Evolutionary conservation across 1,140 invertebrate species (phyloP), one percentile per base, ranked within the genome.

Genomic region (Cepaea nemoralis): DNA sequence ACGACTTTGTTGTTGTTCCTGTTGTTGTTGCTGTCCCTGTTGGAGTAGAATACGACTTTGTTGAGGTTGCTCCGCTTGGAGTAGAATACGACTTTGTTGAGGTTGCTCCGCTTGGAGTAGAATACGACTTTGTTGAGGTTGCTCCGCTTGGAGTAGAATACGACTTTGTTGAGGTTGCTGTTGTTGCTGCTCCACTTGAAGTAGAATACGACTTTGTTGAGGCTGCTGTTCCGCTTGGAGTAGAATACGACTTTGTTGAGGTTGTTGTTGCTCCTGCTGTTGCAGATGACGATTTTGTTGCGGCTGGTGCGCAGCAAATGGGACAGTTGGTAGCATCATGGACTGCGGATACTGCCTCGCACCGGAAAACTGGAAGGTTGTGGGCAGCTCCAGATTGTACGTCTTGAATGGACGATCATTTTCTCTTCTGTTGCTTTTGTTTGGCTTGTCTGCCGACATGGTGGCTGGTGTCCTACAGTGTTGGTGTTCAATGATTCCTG

Each of bases 361-460:
- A 63, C 33, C 59, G 33, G 59, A 3, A 31, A 31, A 63, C 59
- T 63, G 59, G 6, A 63, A 31, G 2, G 59, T 31, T 10, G 3
- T 2, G 1, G 59, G 16, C 16, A 63, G 27, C 1, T 16, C 22
- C 0, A 27, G 59, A 31, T 63, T 63, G 27, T 63, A 63, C 8
- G 27, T 14, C 22, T 63, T 63, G 59, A 63, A 45, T 3, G 69
- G 40, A 39, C 40, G 24, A 14, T 71, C 16, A 10, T 37, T 37
- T 10, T 45, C 37, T 10, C 24, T n/a, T 40, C 70, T 27, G 27
- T 40, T 22, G 22, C 31, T 42, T 24, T 73, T 73, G 37, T 12
- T 42, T 42, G 70, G 42, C 27, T 1, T 42, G 37, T 73, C 37
- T 73, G 39, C 42, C 27, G 70, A 73, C 70, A 73, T 40, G 42